A percentile compares a stretch with the other conserved stretches of the same genome.
Conservation (phyloP, 2,797 vertebrate species). For the Oreochromis mossambicus region DNA sequence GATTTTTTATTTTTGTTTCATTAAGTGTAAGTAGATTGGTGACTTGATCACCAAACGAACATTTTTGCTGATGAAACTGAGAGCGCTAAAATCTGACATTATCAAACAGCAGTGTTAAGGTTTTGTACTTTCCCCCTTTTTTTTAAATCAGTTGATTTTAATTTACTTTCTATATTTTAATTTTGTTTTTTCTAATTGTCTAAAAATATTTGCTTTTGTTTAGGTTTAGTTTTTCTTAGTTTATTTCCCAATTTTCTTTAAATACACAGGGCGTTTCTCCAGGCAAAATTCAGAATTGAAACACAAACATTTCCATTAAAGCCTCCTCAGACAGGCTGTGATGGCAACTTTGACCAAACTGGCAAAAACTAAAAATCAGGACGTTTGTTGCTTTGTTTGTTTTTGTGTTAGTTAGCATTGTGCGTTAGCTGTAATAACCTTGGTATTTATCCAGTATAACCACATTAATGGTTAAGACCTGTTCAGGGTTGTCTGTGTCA, state of each 20-base stretch:
- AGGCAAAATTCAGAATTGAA: background rate
- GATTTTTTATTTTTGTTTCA: too few relatives aligned
- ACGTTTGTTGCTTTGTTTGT: fast-evolving
- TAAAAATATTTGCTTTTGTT: background rate
- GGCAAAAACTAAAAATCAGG: background rate
- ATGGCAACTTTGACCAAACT: background rate
- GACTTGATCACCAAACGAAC: too few relatives aligned
- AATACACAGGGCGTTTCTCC: fast-evolving
- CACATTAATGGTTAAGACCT: background rate
- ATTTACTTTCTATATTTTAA: background rate
- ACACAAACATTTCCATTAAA: background rate
- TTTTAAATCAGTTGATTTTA: background rate
- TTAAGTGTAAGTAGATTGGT: too few relatives aligned
- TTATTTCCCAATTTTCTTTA: background rate
- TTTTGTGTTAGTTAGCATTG: fast-evolving
- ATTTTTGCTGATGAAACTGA: too few relatives aligned
- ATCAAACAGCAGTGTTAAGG: too few relatives aligned
- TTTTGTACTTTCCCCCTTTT: too few relatives aligned
- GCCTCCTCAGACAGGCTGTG: background rate
- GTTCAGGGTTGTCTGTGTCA: background rate
- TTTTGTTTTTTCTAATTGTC: background rate
- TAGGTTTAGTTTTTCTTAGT: background rate
- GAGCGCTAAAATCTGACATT: too few relatives aligned
- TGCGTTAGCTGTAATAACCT: background rate
- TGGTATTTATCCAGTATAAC: background rate